phyloP scores from a whole-genome alignment of 37 sponge, comb jelly and placozoan species.

The Halichondria panicea region DNA sequence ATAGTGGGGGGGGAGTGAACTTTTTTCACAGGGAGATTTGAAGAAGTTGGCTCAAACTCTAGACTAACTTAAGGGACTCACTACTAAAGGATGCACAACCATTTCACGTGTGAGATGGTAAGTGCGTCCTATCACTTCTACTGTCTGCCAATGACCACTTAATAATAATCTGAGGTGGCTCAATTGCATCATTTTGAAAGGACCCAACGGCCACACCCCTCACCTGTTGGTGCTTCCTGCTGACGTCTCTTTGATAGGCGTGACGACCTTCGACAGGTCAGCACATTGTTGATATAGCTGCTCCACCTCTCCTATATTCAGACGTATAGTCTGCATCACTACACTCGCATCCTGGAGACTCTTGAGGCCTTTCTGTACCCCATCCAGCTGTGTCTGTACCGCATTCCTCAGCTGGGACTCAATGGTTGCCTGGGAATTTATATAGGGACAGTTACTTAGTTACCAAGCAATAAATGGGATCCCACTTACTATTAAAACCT shows the following conservation, averaged over 20 bases:
- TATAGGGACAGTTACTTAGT: too few relatives aligned
- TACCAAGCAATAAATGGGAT: too few relatives aligned
- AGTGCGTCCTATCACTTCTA: too few relatives aligned
- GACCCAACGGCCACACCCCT: too few relatives aligned
- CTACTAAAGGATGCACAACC: too few relatives aligned
- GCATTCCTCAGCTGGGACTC: slow-evolving; percentile 86
- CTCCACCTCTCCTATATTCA: slow-evolving; percentile 60
- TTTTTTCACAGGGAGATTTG: not conserved
- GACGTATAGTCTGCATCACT: slow-evolving; percentile 45
- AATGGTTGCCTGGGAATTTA: slow-evolving; percentile 63
- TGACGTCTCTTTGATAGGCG: slow-evolving; percentile 76
- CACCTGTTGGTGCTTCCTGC: slow-evolving; percentile 67
- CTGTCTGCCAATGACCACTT: too few relatives aligned
- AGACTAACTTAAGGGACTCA: too few relatives aligned
- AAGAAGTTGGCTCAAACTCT: not conserved
- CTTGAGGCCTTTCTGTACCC: slow-evolving; percentile 81
- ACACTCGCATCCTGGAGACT: slow-evolving; percentile 47
- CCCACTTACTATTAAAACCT: too few relatives aligned
- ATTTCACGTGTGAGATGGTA: too few relatives aligned
- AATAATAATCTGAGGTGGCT: too few relatives aligned
- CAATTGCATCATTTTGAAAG: too few relatives aligned
- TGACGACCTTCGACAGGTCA: slow-evolving; percentile 63
- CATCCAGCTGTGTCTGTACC: slow-evolving; percentile 92
- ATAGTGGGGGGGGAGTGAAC: not conserved
- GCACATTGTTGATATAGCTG: slow-evolving; percentile 52